Percentiles rank a stretch among this genome's conserved stretches.
Conservation (phyloP, 2,113 vertebrate genomes). For the Phyllostomus hastatus region DNA sequence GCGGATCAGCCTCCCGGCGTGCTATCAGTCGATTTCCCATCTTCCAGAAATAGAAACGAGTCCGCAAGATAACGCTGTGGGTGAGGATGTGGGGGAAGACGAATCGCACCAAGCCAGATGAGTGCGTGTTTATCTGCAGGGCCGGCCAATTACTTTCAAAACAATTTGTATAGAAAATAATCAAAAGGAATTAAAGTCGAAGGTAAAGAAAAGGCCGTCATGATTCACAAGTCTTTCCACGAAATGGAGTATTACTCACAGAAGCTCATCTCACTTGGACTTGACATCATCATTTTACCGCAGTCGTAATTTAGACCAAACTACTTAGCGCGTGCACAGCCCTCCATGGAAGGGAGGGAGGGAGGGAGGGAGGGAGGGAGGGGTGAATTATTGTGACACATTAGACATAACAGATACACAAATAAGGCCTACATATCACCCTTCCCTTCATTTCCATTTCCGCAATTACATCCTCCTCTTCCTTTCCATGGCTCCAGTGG, state of each 20-base stretch:
- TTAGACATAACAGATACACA: fast-evolving
- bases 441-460: not conserved
- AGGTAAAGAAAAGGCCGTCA: not conserved
- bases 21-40: not conserved
- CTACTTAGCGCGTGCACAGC: not conserved
- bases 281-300: not conserved
- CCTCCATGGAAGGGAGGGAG: not conserved
- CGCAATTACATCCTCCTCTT: not conserved
- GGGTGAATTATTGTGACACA: not conserved
- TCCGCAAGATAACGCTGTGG: not conserved
- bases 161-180: not conserved
- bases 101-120: not conserved
- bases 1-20: not conserved
- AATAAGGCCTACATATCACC: not conserved
- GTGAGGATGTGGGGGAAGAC: not conserved
- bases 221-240: not conserved
- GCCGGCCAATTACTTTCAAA: not conserved
- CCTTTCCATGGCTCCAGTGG: too few species aligned
- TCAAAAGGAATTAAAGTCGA: not conserved
- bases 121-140: not conserved
- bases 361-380: not conserved
- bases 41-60: not conserved
- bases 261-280: not conserved
- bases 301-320: not conserved
- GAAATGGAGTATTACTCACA: not conserved